phyloP scores from a whole-genome alignment of 2,113 vertebrate genomes.

The Speoplatyrhinus poulsoni region DNA sequence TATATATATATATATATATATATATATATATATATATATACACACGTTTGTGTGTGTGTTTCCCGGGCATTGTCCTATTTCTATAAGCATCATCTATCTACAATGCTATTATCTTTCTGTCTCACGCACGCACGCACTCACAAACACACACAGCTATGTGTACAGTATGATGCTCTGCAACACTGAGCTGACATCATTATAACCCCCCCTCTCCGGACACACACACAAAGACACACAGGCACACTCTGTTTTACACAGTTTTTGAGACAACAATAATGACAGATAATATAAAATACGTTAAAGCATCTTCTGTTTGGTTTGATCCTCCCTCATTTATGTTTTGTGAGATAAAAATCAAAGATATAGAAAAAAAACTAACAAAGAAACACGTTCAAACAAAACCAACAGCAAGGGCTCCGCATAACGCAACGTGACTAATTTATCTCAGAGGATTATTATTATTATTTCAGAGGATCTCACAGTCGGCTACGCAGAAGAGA shows the following conservation, averaged over 20 bases:
- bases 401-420: background rate
- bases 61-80: constrained; percentile 4
- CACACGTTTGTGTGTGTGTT: background rate
- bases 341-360: background rate
- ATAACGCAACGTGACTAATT: background rate
- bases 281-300: background rate
- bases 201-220: background rate
- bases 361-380: background rate
- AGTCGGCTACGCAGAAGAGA: too few relatives aligned
- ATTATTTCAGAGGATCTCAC: too few relatives aligned
- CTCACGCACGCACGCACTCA: background rate
- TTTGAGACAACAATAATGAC: background rate
- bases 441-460: too few relatives aligned
- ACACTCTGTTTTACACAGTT: background rate
- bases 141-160: constrained; percentile 9
- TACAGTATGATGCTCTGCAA: constrained; percentile 15
- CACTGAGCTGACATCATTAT: background rate
- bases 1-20: background rate
- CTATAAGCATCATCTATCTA: constrained; percentile 21
- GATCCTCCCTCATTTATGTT: background rate
- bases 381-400: background rate
- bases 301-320: background rate
- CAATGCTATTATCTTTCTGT: background rate
- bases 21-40: too few relatives aligned
- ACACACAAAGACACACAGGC: background rate